These are phyloP conservation scores for Cepphus grylle DNA, from an alignment of 2,113 vertebrate genomes.

Conservation along the genomic window DNA sequence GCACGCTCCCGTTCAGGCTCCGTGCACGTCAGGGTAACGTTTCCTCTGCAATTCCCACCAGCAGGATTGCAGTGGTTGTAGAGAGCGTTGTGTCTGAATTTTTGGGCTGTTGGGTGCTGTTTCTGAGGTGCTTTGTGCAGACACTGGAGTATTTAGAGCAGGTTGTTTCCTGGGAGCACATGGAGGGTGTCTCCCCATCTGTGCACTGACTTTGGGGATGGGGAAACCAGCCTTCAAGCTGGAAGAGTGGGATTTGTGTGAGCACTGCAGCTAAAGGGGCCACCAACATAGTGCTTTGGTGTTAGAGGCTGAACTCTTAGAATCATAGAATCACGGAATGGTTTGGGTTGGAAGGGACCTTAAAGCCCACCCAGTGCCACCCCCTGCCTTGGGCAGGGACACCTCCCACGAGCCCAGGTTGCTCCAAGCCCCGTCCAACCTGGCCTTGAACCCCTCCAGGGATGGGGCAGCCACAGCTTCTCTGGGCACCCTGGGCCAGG, in stretches of 20 bases:
- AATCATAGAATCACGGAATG: too few relatives aligned
- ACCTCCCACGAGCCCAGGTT: too few relatives aligned
- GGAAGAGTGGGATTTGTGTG: background rate
- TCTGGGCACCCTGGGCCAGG: too few relatives aligned
- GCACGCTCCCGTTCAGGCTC: fast-evolving
- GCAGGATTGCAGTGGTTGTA: background rate
- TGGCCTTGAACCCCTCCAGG: too few relatives aligned
- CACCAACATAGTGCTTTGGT: background rate
- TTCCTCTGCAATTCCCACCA: background rate
- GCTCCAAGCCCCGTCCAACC: too few relatives aligned
- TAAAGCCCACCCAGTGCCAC: too few relatives aligned
- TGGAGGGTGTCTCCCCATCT: background rate
- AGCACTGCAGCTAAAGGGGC: background rate
- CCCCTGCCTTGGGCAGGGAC: too few relatives aligned
- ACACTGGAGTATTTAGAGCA: background rate
- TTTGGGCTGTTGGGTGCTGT: background rate
- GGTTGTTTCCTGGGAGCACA: fast-evolving
- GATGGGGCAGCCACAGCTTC: too few relatives aligned
- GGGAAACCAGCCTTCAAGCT: fast-evolving
- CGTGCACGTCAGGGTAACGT: fast-evolving
- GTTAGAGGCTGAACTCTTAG: background rate
- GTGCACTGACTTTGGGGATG: background rate
- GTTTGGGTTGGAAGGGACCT: too few relatives aligned
- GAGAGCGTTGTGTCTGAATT: background rate
- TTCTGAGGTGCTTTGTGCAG: background rate